A percentile compares a stretch with the other conserved stretches of the same genome.
Evolutionary conservation across 2,888 invertebrate species (phyloP).

Genomic region (Ariolimax columbianus): DNA sequence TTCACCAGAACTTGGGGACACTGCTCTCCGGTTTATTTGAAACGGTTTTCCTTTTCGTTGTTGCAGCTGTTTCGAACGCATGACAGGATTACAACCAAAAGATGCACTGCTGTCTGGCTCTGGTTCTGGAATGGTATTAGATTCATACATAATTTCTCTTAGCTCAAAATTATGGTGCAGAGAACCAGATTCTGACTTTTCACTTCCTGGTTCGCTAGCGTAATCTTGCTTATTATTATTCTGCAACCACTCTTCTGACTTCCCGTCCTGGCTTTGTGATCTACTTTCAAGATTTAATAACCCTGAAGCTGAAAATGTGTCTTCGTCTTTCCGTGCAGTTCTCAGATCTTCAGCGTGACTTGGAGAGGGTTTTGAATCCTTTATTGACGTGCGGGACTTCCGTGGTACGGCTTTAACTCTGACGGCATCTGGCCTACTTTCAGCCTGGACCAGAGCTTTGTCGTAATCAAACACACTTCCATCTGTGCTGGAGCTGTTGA

Average conservation of each 20-base stretch:
- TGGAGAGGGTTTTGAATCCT: background rate
- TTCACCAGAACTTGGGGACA: constrained; percentile 26
- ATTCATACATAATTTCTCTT: background rate
- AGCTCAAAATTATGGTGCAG: background rate
- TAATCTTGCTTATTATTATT: background rate
- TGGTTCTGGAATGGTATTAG: background rate
- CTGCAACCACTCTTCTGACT: background rate
- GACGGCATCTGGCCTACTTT: background rate
- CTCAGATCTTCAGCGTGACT: background rate
- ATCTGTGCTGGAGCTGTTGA: constrained; percentile 51
- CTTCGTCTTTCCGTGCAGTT: background rate
- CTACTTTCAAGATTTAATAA: background rate
- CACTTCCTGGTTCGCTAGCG: background rate
- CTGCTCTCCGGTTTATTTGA: background rate
- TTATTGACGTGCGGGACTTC: background rate
- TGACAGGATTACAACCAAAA: background rate
- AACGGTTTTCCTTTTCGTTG: background rate
- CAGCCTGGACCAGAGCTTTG: constrained; percentile 34
- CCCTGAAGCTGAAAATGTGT: constrained; percentile 30
- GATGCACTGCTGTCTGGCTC: background rate
- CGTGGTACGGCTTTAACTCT: background rate
- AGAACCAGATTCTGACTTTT: background rate
- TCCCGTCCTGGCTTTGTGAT: background rate
- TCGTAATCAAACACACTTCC: constrained; percentile 53
- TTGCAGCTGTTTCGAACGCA: background rate